Conservation (phyloP, 2,888 invertebrate species). For the Torymus aiolomorphi region DNA sequence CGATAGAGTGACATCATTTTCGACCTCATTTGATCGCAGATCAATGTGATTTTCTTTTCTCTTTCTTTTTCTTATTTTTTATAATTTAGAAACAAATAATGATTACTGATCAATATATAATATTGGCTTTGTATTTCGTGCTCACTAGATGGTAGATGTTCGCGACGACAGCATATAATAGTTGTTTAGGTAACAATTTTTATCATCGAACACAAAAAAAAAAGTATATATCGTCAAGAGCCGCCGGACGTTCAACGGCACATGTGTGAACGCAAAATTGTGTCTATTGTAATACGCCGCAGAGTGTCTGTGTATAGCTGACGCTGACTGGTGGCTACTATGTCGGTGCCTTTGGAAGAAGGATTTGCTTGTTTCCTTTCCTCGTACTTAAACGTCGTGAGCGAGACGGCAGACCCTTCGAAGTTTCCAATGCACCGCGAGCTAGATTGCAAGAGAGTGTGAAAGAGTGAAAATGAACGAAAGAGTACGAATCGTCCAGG, state of each 20-base stretch:
- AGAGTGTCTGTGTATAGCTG: conserved; percentile 47
- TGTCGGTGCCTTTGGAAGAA: conserved; percentile 48
- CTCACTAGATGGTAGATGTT: conserved; percentile 45
- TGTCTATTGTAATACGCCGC: conserved; percentile 17
- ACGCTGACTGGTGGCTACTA: conserved; percentile 41
- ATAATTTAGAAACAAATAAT: conserved; percentile 39
- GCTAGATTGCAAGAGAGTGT: not conserved
- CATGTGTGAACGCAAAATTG: conserved; percentile 49
- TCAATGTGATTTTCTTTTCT: conserved; percentile 43
- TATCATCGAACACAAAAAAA: conserved; percentile 17
- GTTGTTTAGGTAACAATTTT: conserved; percentile 45
- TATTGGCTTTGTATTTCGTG: conserved; percentile 50
- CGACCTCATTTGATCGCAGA: conserved; percentile 32
- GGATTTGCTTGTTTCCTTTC: conserved; percentile 43
- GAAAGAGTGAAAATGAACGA: conserved; percentile 6
- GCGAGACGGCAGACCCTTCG: conserved; percentile 36
- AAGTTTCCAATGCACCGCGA: conserved; percentile 42
- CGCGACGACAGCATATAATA: conserved; percentile 41
- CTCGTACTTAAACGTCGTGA: conserved; percentile 45
- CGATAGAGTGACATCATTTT: conserved; percentile 21
- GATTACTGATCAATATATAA: conserved; percentile 41
- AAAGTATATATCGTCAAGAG: not conserved
- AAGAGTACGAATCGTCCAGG: conserved; percentile 36
- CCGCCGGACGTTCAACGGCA: conserved; percentile 3
- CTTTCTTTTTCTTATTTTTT: conserved; percentile 44